These are phyloP conservation scores for Chrysaora quinquecirrha DNA, from an alignment of 30 jellyfish, hydroid and myxozoan species.

Conservation along the genomic window DNA sequence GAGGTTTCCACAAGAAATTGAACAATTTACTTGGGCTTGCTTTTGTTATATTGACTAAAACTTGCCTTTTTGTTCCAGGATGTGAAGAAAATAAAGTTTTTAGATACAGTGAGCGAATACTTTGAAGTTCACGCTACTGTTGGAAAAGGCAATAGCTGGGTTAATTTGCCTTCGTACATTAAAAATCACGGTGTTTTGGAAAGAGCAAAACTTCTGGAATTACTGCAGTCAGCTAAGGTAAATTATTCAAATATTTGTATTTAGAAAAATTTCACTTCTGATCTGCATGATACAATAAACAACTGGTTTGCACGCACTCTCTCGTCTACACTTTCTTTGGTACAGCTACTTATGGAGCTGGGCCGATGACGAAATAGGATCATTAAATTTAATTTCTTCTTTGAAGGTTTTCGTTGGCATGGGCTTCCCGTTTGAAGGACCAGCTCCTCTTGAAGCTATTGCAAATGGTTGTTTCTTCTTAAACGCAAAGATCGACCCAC, in stretches of 20 bases:
- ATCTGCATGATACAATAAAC: no score
- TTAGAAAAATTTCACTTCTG: no score
- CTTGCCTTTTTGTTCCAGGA: conserved; percentile 67
- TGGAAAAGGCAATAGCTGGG: conserved; percentile 29
- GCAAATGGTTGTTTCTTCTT: conserved; percentile 94
- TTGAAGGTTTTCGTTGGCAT: conserved; percentile 98
- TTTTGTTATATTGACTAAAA: no score
- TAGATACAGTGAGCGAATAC: conserved; percentile 82
- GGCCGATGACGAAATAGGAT: no score
- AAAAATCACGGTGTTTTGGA: conserved; percentile 89
- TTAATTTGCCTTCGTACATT: conserved; percentile 78
- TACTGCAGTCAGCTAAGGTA: conserved; percentile 83
- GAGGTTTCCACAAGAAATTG: no score
- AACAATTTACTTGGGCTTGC: no score
- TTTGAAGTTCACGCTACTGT: conserved; percentile 98
- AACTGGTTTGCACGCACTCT: no score
- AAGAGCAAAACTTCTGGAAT: conserved; percentile 60
- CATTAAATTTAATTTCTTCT: no score
- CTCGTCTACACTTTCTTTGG: no score
- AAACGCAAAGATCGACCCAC: conserved; percentile 87
- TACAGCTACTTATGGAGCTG: no score
- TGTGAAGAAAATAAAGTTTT: conserved; percentile 58
- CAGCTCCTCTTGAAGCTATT: conserved; percentile 99
- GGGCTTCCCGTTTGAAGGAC: conserved; percentile 99
- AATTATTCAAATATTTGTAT: no score